Evolutionary conservation across 2,113 vertebrate genomes (phyloP).

Genomic region (Ovibos moschatus): DNA sequence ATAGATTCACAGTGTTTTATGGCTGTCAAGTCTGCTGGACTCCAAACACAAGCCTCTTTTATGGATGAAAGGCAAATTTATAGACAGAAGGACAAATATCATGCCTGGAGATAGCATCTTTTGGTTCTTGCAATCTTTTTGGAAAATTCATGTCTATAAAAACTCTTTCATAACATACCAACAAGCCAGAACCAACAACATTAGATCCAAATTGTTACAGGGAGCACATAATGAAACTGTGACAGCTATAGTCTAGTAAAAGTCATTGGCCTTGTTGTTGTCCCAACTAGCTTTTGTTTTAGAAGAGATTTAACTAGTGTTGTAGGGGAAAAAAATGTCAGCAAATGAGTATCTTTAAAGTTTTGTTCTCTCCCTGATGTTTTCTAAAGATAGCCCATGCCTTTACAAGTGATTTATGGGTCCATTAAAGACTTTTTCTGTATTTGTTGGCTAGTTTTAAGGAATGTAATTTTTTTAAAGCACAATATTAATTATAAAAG

Average conservation of each 20-base stretch:
- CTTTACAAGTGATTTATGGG: neutral
- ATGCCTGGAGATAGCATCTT: neutral
- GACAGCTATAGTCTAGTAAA: neutral
- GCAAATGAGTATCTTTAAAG: neutral
- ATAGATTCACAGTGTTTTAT: slow-evolving; percentile 10
- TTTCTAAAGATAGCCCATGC: neutral
- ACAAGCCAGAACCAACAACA: neutral
- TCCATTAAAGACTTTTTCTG: neutral
- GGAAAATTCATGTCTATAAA: slow-evolving; percentile 41
- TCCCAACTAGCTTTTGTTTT: neutral
- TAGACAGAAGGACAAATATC: slow-evolving; percentile 30
- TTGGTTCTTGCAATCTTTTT: neutral
- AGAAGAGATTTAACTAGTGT: neutral
- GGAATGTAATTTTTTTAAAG: neutral
- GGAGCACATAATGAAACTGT: neutral
- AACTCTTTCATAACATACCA: neutral
- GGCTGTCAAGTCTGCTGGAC: neutral
- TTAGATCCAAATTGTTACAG: neutral
- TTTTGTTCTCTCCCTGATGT: neutral
- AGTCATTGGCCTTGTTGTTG: neutral
- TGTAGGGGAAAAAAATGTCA: neutral
- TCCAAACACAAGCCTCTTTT: slow-evolving; percentile 10
- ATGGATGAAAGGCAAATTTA: slow-evolving; percentile 33
- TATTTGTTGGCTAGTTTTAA: neutral
- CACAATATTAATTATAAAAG: neutral